phyloP scores from a whole-genome alignment of 1,140 invertebrate species.

The Euwallacea similis region DNA sequence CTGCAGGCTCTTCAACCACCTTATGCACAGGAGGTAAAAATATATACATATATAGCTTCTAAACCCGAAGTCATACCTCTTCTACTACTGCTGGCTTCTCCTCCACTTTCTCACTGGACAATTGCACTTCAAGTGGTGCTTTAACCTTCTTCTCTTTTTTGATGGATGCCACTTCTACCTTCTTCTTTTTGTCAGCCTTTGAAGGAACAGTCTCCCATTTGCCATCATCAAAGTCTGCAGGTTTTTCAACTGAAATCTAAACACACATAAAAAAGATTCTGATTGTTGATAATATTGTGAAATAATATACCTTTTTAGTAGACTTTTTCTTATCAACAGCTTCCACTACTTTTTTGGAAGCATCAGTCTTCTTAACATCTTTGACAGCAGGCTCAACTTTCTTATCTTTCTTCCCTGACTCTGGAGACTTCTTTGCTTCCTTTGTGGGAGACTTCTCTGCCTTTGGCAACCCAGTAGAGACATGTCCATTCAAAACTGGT shows the following conservation, averaged over 20 bases:
- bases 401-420: slow-evolving; percentile 56
- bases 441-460: slow-evolving; percentile 57
- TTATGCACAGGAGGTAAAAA: neutral
- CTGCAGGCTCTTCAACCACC: slow-evolving; percentile 38
- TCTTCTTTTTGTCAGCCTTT: slow-evolving; percentile 66
- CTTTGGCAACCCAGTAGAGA: slow-evolving; percentile 47
- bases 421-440: slow-evolving; percentile 58
- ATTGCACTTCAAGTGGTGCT: slow-evolving; percentile 53
- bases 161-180: slow-evolving; percentile 59
- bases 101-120: slow-evolving; percentile 34
- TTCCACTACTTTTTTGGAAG: slow-evolving; percentile 53
- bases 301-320: slow-evolving; percentile 51
- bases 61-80: slow-evolving; percentile 37
- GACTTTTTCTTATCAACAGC: slow-evolving; percentile 60
- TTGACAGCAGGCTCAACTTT: slow-evolving; percentile 43
- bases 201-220: slow-evolving; percentile 73
- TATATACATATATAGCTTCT: neutral
- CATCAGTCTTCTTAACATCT: slow-evolving; percentile 54
- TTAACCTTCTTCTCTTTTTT: slow-evolving; percentile 59
- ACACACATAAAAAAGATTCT: neutral
- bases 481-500: slow-evolving; percentile 55
- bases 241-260: slow-evolving; percentile 57
- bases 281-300: neutral
- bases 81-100: neutral
- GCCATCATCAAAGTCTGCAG: slow-evolving; percentile 73